Evolutionary conservation across 2,113 vertebrate species (phyloP).

Genomic region (Aegithalos caudatus): DNA sequence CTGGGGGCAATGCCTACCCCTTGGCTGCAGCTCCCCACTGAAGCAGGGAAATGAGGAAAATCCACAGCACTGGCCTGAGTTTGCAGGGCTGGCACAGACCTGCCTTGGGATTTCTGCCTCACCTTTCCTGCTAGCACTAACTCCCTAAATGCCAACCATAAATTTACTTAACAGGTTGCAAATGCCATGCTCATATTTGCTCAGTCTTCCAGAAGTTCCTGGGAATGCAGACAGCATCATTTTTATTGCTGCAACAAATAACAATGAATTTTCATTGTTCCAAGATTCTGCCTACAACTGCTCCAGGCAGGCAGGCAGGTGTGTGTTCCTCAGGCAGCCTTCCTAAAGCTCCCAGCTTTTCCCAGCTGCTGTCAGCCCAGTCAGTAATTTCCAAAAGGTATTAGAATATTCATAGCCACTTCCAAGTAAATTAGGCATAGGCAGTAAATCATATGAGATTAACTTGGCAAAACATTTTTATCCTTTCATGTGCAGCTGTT

Average conservation of each 20-base stretch:
- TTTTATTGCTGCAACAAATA: slow-evolving; percentile 16
- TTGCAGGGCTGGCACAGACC: neutral
- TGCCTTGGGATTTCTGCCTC: neutral
- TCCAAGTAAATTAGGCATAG: slow-evolving; percentile 40
- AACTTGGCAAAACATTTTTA: slow-evolving; percentile 47
- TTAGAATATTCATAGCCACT: slow-evolving; percentile 34
- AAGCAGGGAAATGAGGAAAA: neutral
- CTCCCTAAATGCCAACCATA: neutral
- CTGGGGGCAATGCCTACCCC: fast-evolving
- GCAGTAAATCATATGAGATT: slow-evolving; percentile 55
- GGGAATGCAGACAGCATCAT: neutral
- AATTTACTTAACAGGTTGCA: neutral
- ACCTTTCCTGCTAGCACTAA: neutral
- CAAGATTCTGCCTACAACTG: neutral
- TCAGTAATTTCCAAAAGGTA: slow-evolving; percentile 29
- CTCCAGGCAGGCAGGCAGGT: neutral
- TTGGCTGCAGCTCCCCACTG: neutral
- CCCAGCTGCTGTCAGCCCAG: neutral
- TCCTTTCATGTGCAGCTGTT: slow-evolving; percentile 43
- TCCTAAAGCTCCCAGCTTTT: neutral
- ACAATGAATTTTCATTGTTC: neutral
- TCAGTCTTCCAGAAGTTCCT: neutral
- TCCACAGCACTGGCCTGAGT: neutral
- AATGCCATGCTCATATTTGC: neutral
- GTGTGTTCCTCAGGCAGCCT: neutral